Evolutionary conservation across 2,113 vertebrate species (phyloP).

Genomic region (Antechinus stuartii): DNA sequence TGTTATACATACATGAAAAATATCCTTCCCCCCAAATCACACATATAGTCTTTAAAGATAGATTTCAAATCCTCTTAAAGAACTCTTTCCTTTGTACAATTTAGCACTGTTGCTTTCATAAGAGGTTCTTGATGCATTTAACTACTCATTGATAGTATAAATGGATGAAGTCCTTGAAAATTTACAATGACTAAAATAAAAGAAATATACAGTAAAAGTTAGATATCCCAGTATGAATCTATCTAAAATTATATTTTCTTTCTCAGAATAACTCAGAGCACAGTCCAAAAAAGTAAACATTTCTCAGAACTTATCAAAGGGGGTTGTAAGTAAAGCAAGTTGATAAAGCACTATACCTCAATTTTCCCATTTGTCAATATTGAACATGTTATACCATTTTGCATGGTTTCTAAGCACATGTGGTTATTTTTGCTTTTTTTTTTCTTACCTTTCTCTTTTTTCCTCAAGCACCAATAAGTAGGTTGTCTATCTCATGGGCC

Average conservation of each 20-base stretch:
- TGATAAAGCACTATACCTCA: neutral
- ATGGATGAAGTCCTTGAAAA: neutral
- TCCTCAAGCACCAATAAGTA: neutral
- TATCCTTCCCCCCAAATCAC: neutral
- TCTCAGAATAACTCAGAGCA: neutral
- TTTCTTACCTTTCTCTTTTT: neutral
- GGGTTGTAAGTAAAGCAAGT: neutral
- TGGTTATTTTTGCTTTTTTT: neutral
- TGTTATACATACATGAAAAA: neutral
- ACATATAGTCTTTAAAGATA: neutral
- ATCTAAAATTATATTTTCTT: neutral
- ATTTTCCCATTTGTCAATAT: conserved; percentile 35
- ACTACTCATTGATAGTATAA: neutral
- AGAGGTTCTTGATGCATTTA: neutral
- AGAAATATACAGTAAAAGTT: neutral
- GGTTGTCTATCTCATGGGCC: neutral
- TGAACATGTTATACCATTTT: neutral
- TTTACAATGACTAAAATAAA: neutral
- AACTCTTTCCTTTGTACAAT: neutral
- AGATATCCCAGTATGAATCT: conserved; percentile 1
- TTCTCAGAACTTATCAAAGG: neutral
- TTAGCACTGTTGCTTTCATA: neutral
- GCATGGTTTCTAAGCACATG: neutral
- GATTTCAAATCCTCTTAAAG: neutral
- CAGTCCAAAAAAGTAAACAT: neutral